Evolutionary conservation across 1,140 invertebrate genomes (phyloP), one percentile per base, ranked within the genome.

Genomic region (Drosophila ambigua): DNA sequence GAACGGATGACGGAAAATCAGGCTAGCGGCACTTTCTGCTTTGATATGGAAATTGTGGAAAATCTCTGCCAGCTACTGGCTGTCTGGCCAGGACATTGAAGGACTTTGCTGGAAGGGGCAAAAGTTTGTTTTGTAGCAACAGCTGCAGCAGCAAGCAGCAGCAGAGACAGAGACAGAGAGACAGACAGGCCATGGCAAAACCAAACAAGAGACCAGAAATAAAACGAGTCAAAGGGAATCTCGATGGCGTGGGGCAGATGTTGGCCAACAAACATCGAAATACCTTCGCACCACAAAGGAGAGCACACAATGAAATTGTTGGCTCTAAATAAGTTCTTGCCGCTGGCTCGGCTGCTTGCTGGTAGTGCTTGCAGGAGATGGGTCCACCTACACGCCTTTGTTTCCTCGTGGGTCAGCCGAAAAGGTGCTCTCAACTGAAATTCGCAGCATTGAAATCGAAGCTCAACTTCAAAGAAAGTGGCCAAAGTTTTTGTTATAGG

Each of bases 1-100:
- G 7, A 20, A 43, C n/a, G 48, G 15, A 35, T 4, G 26, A 8
- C 28, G 31, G 28, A 53, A 43, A 51, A 69, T 53, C 61, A 26
- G 39, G 72, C 72, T 72, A 60, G 46, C 50, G 78, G 76, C 71
- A 66, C 67, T 85, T 61, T 69, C 58, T 44, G 60, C 81, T 84
- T 84, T 84, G 77, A 85, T 69, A 84, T 84, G 77, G 60, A 85
- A 84, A 84, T 57, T 69, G 65, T 50, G 64, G 50, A 77, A 78
- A 78, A 62, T 73, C 54, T 44, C 55, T 16, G 16, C 1, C 44
- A 51, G 60, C 53, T 51, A 71, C 69, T 71, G 66, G 72, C 60
- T 71, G 68, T 72, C 68, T 72, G 68, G 72, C 49, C 61, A 49
- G 53, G 61, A 75, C 72, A 75, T 65, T 74, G 61, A 75, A 75